Evolutionary conservation across 2,888 invertebrate species (phyloP), one percentile per base, ranked within the genome.

Genomic region (Fragum whitleyi): DNA sequence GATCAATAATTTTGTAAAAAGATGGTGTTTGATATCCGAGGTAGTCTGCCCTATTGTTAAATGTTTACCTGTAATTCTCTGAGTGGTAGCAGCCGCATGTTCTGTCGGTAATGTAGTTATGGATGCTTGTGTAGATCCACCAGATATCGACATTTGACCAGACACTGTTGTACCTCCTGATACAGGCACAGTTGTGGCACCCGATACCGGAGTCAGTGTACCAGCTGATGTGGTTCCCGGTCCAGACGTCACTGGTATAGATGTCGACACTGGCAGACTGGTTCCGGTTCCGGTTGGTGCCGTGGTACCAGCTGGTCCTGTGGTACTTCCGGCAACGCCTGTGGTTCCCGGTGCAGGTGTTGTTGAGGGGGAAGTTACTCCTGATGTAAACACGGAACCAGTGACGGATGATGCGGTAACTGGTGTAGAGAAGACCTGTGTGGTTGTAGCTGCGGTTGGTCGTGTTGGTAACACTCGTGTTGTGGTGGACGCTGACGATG

Each of bases 291-390:
- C 65, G n/a, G 65, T 21, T 14, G 42, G 11, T 42, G 14, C n/a
- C n/a, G 65, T 26, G 19, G 65, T 65, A 36, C 65, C 65, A 21
- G 42, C 65, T 16, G 42, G 42, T 42, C 65, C 65, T 14, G 65
- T 42, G 0, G 65, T 65, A 9, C 42, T 42, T 1, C 19, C 65
- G 11, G 65, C 2, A 7, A 42, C 42, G 23, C 65, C 65, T 2
- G 65, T 42, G 23, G 42, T 26, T n/a, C 65, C 65, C 0, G 65
- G 65, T 1, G 65, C 65, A 42, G 65, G 9, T 9, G 32, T 42
- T 23, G 65, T 65, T 11, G 42, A n/a, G 2, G 65, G 65, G 23
- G 26, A 6, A 21, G 65, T 11, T 3, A 9, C 21, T 14, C 65
- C 42, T 42, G 65, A 36, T 23, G 39, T 65, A 23, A 65, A 65